Evolutionary conservation across 2,888 invertebrate genomes (phyloP).

Genomic region (Tiliacea aurago): DNA sequence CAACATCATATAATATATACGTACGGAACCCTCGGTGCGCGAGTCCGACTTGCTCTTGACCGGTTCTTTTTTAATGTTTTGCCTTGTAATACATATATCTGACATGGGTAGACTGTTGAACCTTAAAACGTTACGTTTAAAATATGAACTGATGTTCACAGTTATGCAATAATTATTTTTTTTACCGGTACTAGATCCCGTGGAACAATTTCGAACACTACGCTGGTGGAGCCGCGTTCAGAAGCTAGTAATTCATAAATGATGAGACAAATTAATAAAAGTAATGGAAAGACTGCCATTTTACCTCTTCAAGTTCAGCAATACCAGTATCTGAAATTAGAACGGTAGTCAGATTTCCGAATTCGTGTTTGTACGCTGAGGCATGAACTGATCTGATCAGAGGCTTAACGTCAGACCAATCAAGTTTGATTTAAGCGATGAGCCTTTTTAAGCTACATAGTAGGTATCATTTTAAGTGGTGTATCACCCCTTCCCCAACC

Average conservation of each 20-base stretch:
- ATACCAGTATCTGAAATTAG: constrained; percentile 9
- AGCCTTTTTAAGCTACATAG: neutral
- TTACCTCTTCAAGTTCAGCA: neutral
- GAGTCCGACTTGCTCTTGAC: too few species aligned
- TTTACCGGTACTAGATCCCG: neutral
- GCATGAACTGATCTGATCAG: constrained; percentile 19
- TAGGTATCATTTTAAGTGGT: neutral
- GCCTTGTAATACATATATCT: too few species aligned
- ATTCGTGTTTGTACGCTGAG: constrained; percentile 1
- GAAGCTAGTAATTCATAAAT: neutral
- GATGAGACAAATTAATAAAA: neutral
- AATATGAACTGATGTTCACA: too few species aligned
- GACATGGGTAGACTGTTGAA: too few species aligned
- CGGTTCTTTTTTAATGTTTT: too few species aligned
- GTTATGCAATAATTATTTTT: too few species aligned
- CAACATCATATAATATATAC: too few species aligned
- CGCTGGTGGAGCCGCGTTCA: neutral
- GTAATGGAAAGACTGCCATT: neutral
- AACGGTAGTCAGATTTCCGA: constrained; percentile 7
- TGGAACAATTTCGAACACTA: neutral
- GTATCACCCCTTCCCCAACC: too few species aligned
- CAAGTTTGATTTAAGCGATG: constrained; percentile 21
- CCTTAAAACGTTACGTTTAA: too few species aligned
- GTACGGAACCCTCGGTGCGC: too few species aligned
- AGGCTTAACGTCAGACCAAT: constrained; percentile 19